These are phyloP conservation scores for Colletes latitarsis DNA, from an alignment of 1,140 invertebrate species.

Conservation along the genomic window DNA sequence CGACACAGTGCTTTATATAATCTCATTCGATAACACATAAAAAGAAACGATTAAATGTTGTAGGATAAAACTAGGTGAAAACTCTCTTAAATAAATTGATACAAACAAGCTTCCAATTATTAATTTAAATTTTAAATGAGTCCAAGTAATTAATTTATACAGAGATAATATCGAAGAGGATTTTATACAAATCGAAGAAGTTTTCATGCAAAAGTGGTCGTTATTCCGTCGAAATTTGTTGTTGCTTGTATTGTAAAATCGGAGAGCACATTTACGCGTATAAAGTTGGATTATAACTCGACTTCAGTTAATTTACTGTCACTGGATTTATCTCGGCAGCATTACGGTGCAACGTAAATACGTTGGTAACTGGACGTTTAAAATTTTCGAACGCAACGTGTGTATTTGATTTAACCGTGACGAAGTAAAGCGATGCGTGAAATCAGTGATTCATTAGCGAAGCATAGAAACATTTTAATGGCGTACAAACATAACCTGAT, in stretches of 20 bases:
- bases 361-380: background rate
- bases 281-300: background rate
- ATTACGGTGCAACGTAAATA: background rate
- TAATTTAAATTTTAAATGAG: no score
- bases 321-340: background rate
- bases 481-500: background rate
- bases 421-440: no score
- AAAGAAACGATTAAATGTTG: no score
- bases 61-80: no score
- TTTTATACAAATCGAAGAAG: background rate
- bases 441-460: background rate
- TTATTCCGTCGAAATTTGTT: background rate
- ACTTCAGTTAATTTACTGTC: background rate
- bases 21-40: no score
- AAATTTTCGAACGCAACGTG: background rate
- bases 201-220: background rate
- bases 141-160: no score
- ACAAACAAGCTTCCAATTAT: no score
- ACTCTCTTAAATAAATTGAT: no score
- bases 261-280: background rate
- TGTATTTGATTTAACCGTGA: background rate
- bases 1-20: no score
- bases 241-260: background rate
- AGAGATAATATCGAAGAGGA: no score
- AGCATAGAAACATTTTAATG: conserved; percentile 15